A percentile compares a stretch with the other conserved stretches of the same genome.
Conservation (phyloP, 2,888 invertebrate genomes). For the Tetragonula carbonaria region DNA sequence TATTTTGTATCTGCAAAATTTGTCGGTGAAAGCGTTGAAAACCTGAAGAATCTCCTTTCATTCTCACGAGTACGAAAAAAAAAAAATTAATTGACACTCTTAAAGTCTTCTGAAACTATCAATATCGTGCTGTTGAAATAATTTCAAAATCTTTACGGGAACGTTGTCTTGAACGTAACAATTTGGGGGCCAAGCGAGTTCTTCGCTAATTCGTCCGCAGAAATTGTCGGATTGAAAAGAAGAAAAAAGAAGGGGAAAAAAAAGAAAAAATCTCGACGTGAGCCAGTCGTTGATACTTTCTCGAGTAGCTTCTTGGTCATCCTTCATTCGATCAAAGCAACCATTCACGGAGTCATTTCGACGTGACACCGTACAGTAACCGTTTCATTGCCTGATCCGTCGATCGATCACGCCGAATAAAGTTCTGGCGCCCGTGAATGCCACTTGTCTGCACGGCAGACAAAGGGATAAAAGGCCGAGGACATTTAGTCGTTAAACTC, state of each 20-base stretch:
- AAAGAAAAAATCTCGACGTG: not conserved
- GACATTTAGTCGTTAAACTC: conserved; percentile 65
- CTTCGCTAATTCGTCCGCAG: not conserved
- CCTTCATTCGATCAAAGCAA: conserved; percentile 39
- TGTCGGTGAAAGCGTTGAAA: not conserved
- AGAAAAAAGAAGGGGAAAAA: not conserved
- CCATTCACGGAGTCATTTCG: conserved; percentile 53
- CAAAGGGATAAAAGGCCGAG: conserved; percentile 73
- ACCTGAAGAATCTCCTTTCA: not conserved
- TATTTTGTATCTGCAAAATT: not conserved
- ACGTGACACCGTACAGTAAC: conserved; percentile 47
- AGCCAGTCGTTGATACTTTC: not conserved
- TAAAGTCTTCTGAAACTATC: not conserved
- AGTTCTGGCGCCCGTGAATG: conserved; percentile 70
- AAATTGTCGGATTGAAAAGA: not conserved
- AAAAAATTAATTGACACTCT: not conserved
- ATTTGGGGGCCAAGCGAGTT: not conserved
- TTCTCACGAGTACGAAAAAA: not conserved
- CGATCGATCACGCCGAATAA: conserved; percentile 70
- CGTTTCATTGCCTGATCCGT: conserved; percentile 58
- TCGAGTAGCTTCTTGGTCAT: conserved; percentile 21
- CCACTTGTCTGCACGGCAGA: conserved; percentile 66
- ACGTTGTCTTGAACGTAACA: not conserved
- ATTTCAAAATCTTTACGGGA: not conserved
- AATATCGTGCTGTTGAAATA: not conserved